Conservation (phyloP, 2,797 vertebrate genomes). For the Borostomias antarcticus region DNA sequence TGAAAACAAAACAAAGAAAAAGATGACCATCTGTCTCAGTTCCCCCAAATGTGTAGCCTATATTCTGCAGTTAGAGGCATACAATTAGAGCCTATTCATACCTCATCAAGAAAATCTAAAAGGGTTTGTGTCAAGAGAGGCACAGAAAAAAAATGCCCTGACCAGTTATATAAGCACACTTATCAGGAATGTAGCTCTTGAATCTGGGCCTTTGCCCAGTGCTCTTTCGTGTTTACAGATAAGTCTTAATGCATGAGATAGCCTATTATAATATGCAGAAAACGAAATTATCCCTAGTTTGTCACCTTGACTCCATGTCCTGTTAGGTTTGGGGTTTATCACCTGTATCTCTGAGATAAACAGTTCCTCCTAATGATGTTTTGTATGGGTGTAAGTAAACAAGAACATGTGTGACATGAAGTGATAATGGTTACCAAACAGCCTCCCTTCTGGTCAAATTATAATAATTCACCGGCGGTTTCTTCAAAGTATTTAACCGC, state of each 20-base stretch:
- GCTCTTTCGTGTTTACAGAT: background rate
- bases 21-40: too few species aligned
- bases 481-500: background rate
- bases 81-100: background rate
- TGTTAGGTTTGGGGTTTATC: background rate
- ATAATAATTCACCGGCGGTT: background rate
- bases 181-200: constrained; percentile 4
- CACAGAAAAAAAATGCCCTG: background rate
- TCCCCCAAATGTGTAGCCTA: too few species aligned
- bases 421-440: background rate
- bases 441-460: background rate
- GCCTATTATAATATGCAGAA: background rate
- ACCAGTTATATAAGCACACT: background rate
- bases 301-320: background rate
- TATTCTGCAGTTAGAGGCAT: too few species aligned
- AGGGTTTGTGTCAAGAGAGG: background rate
- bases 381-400: background rate
- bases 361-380: background rate
- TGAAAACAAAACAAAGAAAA: background rate
- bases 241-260: background rate
- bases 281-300: background rate
- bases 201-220: background rate
- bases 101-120: background rate
- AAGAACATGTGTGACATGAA: too few species aligned
- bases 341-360: constrained; percentile 10